Conservation (phyloP, 2,888 invertebrate genomes). For the Nephrotoma flavescens region DNA sequence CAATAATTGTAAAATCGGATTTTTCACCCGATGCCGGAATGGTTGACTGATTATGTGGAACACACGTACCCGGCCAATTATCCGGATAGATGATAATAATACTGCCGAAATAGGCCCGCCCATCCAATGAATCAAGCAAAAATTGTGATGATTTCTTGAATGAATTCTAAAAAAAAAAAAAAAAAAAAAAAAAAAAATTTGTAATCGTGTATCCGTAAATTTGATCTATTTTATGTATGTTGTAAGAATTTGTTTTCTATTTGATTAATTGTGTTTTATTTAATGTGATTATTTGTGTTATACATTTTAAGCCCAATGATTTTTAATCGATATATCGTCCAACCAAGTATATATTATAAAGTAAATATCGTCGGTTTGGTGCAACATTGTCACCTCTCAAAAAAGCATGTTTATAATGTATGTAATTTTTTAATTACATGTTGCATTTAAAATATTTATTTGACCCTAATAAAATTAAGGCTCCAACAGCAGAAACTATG, state of each 20-base stretch:
- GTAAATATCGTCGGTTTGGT: too few species aligned
- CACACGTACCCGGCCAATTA: constrained; percentile 40
- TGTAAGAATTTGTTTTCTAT: not conserved
- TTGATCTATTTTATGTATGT: not conserved
- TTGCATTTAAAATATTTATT: too few species aligned
- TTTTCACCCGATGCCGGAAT: constrained; percentile 35
- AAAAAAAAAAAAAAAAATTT: too few species aligned
- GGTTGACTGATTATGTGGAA: constrained; percentile 22
- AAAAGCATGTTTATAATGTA: too few species aligned
- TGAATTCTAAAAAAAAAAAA: not conserved
- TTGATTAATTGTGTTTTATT: not conserved
- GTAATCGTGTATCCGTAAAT: not conserved
- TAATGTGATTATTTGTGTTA: too few species aligned
- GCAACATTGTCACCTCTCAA: too few species aligned
- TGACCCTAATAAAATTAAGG: too few species aligned
- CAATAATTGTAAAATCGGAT: constrained; percentile 38
- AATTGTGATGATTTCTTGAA: constrained; percentile 36
- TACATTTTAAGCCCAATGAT: too few species aligned
- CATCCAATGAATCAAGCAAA: constrained; percentile 40
- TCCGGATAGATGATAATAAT: constrained; percentile 43
- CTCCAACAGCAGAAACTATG: too few species aligned
- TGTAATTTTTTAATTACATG: too few species aligned
- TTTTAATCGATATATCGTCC: too few species aligned
- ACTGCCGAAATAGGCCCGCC: constrained; percentile 39
- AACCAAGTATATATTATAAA: too few species aligned